Evolutionary conservation across 2,888 invertebrate genomes (phyloP).

Genomic region (Chrysolina haemoptera): DNA sequence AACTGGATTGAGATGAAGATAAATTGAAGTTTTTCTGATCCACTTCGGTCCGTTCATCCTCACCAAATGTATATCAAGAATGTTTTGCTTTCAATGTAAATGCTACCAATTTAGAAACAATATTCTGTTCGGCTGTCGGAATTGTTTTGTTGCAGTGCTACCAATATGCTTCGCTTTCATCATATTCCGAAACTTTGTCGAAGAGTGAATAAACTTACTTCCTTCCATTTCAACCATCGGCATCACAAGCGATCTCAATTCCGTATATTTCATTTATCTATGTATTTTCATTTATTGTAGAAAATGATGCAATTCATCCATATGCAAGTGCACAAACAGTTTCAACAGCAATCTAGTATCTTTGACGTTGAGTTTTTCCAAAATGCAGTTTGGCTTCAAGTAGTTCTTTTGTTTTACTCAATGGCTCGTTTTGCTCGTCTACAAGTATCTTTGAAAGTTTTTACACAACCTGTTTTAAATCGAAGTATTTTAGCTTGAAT

Average conservation of each 20-base stretch:
- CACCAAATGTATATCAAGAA: neutral
- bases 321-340: neutral
- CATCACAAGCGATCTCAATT: neutral
- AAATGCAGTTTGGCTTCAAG: slow-evolving; percentile 58
- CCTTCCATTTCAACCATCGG: slow-evolving; percentile 22
- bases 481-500: too few species aligned
- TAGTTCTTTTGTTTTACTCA: slow-evolving; percentile 65
- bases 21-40: neutral
- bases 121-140: neutral
- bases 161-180: neutral
- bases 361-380: slow-evolving; percentile 28
- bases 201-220: slow-evolving; percentile 24
- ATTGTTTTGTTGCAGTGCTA: slow-evolving; percentile 1
- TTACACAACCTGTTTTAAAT: slow-evolving; percentile 52
- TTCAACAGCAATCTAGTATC: slow-evolving; percentile 13
- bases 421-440: slow-evolving; percentile 61
- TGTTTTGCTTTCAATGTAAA: neutral
- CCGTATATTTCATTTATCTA: neutral
- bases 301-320: neutral
- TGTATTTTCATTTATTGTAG: neutral
- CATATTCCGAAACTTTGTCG: neutral
- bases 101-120: neutral
- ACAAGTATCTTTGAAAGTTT: slow-evolving; percentile 36
- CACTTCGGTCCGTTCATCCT: neutral
- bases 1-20: neutral